These are phyloP conservation scores for Loripinus fragilis DNA, from an alignment of 2,888 invertebrate species.

Conservation along the genomic window DNA sequence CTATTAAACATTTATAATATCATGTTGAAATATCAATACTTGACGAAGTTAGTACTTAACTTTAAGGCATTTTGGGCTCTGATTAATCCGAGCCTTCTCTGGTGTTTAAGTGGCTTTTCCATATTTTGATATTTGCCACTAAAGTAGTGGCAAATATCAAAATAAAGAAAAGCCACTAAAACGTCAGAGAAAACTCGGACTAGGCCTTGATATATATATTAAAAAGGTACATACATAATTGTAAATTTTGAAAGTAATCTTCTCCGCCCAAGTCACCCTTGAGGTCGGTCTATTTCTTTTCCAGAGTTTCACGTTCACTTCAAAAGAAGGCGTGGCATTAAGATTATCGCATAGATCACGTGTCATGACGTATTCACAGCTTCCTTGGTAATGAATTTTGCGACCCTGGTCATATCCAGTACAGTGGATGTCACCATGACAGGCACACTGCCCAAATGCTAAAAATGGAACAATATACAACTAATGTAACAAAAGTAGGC, in stretches of 20 bases:
- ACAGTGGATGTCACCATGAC: slow-evolving; percentile 81
- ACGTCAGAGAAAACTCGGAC: too few relatives aligned
- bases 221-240: slow-evolving; percentile 56
- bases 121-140: too few relatives aligned
- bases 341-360: slow-evolving; percentile 68
- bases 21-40: too few relatives aligned
- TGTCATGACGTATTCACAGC: slow-evolving; percentile 75
- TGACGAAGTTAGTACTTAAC: too few relatives aligned
- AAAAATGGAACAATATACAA: not conserved
- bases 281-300: slow-evolving; percentile 41
- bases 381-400: slow-evolving; percentile 74
- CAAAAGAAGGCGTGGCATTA: slow-evolving; percentile 56
- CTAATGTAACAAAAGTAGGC: too few relatives aligned
- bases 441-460: slow-evolving; percentile 75
- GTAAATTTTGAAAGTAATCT: slow-evolving; percentile 60
- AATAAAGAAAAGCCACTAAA: too few relatives aligned
- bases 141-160: too few relatives aligned
- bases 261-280: slow-evolving; percentile 72
- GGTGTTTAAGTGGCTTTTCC: too few relatives aligned
- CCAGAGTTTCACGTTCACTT: slow-evolving; percentile 59
- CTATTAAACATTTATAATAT: too few relatives aligned
- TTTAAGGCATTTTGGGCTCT: too few relatives aligned
- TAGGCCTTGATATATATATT: too few relatives aligned
- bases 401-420: slow-evolving; percentile 69
- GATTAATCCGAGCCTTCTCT: too few relatives aligned